phyloP scores from a whole-genome alignment of 2,888 invertebrate species.

The Ophion costatus region DNA sequence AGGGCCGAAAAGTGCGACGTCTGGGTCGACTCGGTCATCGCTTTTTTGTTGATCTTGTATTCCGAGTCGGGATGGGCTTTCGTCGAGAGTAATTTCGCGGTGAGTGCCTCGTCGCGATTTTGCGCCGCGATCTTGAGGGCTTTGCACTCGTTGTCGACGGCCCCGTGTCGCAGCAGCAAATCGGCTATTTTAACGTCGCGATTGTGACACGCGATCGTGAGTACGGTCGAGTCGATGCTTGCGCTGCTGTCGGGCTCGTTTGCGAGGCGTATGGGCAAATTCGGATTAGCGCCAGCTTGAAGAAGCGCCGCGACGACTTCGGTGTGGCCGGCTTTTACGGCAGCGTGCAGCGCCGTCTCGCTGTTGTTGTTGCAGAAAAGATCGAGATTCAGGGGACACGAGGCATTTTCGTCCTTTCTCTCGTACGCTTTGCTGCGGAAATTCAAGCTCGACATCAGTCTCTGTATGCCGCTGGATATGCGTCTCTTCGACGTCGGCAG shows the following conservation, averaged over 20 bases:
- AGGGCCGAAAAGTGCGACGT: conserved; percentile 85
- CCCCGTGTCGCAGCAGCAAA: conserved; percentile 91
- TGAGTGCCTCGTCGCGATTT: conserved; percentile 90
- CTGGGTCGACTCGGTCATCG: conserved; percentile 88
- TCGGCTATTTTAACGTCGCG: conserved; percentile 90
- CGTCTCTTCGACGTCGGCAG: conserved; percentile 85
- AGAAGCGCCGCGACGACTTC: conserved; percentile 89
- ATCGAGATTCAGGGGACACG: conserved; percentile 90
- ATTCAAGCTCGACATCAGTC: conserved; percentile 93
- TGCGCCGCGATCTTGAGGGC: conserved; percentile 92
- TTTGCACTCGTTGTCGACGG: conserved; percentile 93
- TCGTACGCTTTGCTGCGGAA: conserved; percentile 85
- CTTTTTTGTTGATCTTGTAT: conserved; percentile 95
- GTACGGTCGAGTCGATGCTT: conserved; percentile 85
- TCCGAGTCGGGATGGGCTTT: conserved; percentile 96
- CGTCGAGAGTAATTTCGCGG: conserved; percentile 93
- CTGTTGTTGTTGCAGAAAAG: conserved; percentile 89
- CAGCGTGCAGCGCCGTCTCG: conserved; percentile 93
- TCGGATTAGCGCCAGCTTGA: conserved; percentile 92
- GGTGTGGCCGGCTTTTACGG: conserved; percentile 90
- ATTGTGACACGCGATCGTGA: conserved; percentile 89
- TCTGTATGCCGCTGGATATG: conserved; percentile 94
- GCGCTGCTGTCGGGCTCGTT: conserved; percentile 83
- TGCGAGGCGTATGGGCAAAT: conserved; percentile 87
- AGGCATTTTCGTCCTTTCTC: conserved; percentile 84